phyloP scores from a whole-genome alignment of 2,888 invertebrate species.

The Torymus aiolomorphi region DNA sequence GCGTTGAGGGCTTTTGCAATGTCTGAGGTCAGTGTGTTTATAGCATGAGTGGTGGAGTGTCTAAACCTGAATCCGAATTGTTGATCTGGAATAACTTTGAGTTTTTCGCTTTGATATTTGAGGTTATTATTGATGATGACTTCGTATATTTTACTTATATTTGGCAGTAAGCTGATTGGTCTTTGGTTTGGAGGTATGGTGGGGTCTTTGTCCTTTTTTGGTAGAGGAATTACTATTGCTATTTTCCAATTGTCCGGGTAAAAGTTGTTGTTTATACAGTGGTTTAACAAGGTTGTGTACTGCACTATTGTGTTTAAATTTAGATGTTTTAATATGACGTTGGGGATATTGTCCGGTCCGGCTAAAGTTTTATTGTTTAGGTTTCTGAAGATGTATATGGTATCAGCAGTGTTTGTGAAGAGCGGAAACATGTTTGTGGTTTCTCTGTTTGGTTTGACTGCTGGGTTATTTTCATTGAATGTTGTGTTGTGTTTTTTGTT shows the following conservation, averaged over 20 bases:
- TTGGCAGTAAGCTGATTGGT: conserved; percentile 21
- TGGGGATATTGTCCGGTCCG: no score
- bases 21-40: conserved; percentile 4
- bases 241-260: conserved; percentile 21
- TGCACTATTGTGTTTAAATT: not conserved
- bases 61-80: conserved; percentile 13
- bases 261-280: conserved; percentile 3
- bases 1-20: not conserved
- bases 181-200: not conserved
- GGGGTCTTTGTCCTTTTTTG: conserved; percentile 27
- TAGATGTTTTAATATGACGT: no score
- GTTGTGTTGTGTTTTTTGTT: no score
- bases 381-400: no score
- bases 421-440: no score
- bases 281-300: conserved; percentile 4
- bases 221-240: conserved; percentile 12
- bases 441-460: no score
- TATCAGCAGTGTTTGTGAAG: no score
- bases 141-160: conserved; percentile 27
- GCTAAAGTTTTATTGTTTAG: no score
- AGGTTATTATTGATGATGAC: conserved; percentile 7
- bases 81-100: conserved; percentile 17
- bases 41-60: conserved; percentile 18
- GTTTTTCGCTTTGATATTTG: not conserved
- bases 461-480: no score